Percentiles rank a stretch among this genome's conserved stretches.
Evolutionary conservation across 2,888 invertebrate species (phyloP).

Genomic region (Diadegma fenestrale): DNA sequence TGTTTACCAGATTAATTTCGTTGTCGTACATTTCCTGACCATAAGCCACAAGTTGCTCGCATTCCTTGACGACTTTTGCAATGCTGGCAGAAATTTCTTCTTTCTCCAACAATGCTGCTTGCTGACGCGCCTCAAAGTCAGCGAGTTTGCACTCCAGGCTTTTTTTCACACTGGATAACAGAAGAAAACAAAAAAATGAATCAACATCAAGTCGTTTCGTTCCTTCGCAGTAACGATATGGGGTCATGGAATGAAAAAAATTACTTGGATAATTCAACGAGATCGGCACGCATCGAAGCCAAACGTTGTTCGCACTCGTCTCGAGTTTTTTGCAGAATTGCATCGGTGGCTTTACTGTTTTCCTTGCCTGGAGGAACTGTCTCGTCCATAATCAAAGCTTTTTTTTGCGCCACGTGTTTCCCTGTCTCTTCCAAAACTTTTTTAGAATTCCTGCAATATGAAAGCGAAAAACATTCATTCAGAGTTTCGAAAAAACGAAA

Average conservation of each 20-base stretch:
- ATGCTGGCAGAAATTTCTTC: constrained; percentile 53
- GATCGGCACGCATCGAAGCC: constrained; percentile 53
- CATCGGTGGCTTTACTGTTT: neutral
- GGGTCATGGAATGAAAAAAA: neutral
- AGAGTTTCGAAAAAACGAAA: neutral
- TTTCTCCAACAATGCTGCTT: constrained; percentile 65
- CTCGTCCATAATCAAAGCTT: constrained; percentile 50
- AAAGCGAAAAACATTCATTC: neutral
- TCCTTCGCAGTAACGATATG: neutral
- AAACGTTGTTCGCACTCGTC: constrained; percentile 69
- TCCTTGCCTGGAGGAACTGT: neutral
- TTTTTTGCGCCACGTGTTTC: constrained; percentile 55
- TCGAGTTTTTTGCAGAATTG: constrained; percentile 52
- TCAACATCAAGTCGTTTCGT: neutral
- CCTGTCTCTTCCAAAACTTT: constrained; percentile 67
- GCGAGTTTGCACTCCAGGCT: constrained; percentile 58
- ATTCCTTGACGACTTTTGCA: constrained; percentile 66
- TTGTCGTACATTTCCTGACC: constrained; percentile 72
- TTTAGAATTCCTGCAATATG: constrained; percentile 43
- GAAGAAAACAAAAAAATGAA: neutral
- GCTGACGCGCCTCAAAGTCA: constrained; percentile 52
- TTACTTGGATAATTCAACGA: constrained; percentile 68
- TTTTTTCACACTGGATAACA: constrained; percentile 69
- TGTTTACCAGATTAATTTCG: constrained; percentile 71
- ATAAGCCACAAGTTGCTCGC: constrained; percentile 52